phyloP scores from a whole-genome alignment of 2,113 vertebrate genomes.

The Accipiter cooperii region DNA sequence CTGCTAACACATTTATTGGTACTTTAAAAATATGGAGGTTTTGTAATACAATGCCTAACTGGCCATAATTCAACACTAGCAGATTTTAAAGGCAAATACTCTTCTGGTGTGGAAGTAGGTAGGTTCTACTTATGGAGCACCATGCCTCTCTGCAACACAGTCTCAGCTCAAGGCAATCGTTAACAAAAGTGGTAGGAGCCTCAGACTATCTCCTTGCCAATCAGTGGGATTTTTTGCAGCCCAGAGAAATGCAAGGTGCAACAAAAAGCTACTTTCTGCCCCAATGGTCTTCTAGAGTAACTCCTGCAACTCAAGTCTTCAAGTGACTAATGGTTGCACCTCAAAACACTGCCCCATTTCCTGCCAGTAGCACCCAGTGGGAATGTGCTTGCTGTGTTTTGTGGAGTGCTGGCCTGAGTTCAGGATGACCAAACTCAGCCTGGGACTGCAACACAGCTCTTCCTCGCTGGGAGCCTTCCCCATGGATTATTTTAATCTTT shows the following conservation, averaged over 20 bases:
- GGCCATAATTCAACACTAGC: not conserved
- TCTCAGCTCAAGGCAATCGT: not conserved
- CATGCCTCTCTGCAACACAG: not conserved
- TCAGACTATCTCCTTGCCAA: not conserved
- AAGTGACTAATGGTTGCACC: not conserved
- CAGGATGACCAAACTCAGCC: not conserved
- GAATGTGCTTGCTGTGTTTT: fast-evolving
- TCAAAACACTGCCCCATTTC: not conserved
- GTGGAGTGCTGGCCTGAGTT: not conserved
- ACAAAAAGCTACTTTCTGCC: not conserved
- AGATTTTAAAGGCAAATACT: not conserved
- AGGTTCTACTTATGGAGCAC: not conserved
- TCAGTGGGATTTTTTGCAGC: not conserved
- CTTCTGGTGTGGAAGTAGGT: not conserved
- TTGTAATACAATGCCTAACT: not conserved
- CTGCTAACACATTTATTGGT: not conserved
- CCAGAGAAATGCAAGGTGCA: not conserved
- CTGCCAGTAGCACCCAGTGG: no score
- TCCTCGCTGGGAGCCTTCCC: not conserved
- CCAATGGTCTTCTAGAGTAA: not conserved
- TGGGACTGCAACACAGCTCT: not conserved
- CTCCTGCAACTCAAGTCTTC: not conserved
- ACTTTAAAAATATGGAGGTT: not conserved
- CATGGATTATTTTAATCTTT: not conserved
- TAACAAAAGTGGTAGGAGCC: not conserved